Evolutionary conservation across 1,140 invertebrate genomes (phyloP).

Genomic region (Hycleus cichorii): DNA sequence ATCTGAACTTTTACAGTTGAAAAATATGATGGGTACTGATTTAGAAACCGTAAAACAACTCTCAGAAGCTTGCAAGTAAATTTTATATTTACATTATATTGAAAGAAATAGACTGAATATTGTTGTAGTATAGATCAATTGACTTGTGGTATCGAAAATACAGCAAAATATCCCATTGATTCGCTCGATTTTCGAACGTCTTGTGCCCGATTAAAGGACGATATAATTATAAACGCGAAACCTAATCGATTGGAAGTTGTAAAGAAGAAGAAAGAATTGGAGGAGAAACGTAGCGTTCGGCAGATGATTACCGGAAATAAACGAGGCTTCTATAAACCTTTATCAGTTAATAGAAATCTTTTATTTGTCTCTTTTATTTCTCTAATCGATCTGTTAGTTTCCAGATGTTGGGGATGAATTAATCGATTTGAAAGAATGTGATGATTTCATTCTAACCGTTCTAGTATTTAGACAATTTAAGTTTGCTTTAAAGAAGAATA

Average conservation of each 20-base stretch:
- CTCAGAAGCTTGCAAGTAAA: constrained; percentile 20
- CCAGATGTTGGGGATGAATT: not conserved
- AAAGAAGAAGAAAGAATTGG: constrained; percentile 1
- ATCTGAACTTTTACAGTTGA: constrained; percentile 3
- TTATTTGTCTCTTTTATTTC: not conserved
- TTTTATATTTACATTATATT: not conserved
- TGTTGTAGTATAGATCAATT: constrained; percentile 20
- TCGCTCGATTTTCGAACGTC: constrained; percentile 2
- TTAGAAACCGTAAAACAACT: constrained; percentile 16
- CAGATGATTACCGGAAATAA: constrained; percentile 2
- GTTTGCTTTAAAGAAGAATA: constrained; percentile 7
- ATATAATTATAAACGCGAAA: not conserved
- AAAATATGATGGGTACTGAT: constrained; percentile 12
- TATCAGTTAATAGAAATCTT: not conserved
- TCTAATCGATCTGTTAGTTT: not conserved
- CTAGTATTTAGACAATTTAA: constrained; percentile 35
- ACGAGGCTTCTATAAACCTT: constrained; percentile 4
- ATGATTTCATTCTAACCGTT: constrained; percentile 36
- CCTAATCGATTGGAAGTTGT: not conserved
- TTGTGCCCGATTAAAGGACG: not conserved
- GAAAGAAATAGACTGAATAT: not conserved
- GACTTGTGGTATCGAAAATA: constrained; percentile 13
- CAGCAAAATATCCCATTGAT: constrained; percentile 9
- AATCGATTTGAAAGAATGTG: constrained; percentile 27
- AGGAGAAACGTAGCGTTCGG: not conserved